phyloP scores from a whole-genome alignment of 2,797 vertebrate genomes.

The Bradypus variegatus region DNA sequence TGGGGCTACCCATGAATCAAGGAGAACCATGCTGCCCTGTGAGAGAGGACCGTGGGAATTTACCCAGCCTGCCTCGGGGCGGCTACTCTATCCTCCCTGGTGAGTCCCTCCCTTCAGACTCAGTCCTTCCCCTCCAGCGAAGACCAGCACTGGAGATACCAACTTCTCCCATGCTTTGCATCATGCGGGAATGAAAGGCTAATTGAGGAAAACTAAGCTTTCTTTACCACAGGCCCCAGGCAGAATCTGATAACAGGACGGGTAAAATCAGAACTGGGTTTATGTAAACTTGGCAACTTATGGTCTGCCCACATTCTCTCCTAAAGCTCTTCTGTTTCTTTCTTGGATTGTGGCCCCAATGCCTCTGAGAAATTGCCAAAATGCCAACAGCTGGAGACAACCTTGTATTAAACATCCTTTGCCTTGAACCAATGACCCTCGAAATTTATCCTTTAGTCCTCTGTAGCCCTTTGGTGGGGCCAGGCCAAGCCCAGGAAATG shows the following conservation, averaged over 20 bases:
- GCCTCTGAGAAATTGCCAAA: neutral
- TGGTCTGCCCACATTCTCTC: neutral
- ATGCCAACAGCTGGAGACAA: slow-evolving; percentile 1
- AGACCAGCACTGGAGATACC: neutral
- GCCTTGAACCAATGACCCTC: neutral
- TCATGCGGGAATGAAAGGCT: neutral
- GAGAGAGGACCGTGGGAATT: neutral
- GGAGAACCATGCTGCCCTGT: neutral
- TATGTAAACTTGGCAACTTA: neutral
- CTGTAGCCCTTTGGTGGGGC: slow-evolving; percentile 16
- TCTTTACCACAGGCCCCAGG: neutral
- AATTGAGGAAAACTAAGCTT: neutral
- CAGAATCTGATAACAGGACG: neutral
- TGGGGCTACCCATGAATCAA: neutral
- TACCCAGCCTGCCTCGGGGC: neutral
- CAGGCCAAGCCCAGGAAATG: neutral
- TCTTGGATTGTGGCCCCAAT: neutral
- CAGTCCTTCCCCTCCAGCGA: neutral
- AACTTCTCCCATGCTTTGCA: neutral
- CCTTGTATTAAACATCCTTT: neutral
- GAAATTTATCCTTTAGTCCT: accelerated
- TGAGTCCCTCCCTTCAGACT: neutral
- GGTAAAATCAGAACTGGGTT: neutral
- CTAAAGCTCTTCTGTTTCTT: neutral
- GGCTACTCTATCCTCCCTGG: neutral